Percentiles rank a stretch among this genome's conserved stretches.
These are phyloP conservation scores for Formica exsecta DNA, from an alignment of 1,140 invertebrate species.

Conservation along the genomic window DNA sequence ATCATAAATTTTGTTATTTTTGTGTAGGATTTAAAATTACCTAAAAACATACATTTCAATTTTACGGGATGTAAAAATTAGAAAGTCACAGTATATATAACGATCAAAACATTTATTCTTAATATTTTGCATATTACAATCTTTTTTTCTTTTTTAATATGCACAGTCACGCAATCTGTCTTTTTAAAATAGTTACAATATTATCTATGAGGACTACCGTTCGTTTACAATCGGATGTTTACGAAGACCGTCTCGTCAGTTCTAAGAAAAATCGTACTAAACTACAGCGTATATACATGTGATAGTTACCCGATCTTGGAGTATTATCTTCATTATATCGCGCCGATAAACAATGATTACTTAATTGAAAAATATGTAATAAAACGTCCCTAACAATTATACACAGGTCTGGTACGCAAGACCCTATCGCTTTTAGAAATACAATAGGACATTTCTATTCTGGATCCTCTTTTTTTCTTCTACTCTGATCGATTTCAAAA, in stretches of 20 bases:
- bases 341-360: conserved; percentile 43
- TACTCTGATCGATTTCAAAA: background rate
- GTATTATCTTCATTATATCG: conserved; percentile 38
- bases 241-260: conserved; percentile 66
- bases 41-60: background rate
- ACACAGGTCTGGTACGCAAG: background rate
- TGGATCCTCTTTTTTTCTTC: background rate
- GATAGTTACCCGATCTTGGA: conserved; percentile 47
- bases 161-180: conserved; percentile 68
- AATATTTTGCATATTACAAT: conserved; percentile 77
- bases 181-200: conserved; percentile 74
- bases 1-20: background rate
- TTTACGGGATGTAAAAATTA: background rate
- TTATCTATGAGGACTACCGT: conserved; percentile 63
- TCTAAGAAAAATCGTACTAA: conserved; percentile 52
- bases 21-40: background rate
- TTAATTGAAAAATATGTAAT: conserved; percentile 54
- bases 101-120: conserved; percentile 80
- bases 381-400: conserved; percentile 25
- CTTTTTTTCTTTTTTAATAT: conserved; percentile 52
- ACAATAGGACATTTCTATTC: background rate
- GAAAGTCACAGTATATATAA: conserved; percentile 60
- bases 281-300: conserved; percentile 69
- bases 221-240: conserved; percentile 55
- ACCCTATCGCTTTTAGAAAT: conserved; percentile 23